Conservation (phyloP, 2,113 vertebrate species). For the Chloebia gouldiae region DNA sequence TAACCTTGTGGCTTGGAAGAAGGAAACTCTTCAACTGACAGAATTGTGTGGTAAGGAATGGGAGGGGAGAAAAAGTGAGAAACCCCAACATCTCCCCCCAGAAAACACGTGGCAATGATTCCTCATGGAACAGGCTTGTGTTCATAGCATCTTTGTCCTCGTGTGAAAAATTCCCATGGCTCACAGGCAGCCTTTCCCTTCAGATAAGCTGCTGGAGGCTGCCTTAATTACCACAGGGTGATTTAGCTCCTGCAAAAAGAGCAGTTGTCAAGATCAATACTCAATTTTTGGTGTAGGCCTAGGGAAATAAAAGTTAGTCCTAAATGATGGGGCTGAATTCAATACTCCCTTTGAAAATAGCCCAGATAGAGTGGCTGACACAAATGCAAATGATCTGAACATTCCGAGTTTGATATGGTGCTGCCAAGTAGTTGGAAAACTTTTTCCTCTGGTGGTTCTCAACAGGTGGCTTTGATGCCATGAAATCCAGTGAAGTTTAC, state of each 20-base stretch:
- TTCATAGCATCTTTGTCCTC: accelerated
- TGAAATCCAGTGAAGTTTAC: not conserved
- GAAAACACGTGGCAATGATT: accelerated
- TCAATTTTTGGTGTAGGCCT: not conserved
- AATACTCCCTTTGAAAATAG: not conserved
- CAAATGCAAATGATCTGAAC: not conserved
- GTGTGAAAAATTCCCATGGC: accelerated
- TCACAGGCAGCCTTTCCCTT: not conserved
- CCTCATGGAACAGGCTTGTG: not conserved
- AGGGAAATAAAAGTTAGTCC: constrained; percentile 8
- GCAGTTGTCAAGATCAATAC: constrained; percentile 5
- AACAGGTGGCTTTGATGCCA: not conserved
- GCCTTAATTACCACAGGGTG: not conserved
- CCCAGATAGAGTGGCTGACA: not conserved
- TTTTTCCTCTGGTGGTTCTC: not conserved
- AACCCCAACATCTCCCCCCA: not conserved
- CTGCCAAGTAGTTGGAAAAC: not conserved
- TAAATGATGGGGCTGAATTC: not conserved
- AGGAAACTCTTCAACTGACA: not conserved
- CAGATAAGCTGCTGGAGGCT: not conserved
- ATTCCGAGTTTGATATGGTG: not conserved
- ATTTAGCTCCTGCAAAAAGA: not conserved
- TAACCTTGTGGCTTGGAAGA: not conserved
- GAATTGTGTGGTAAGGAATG: not conserved
- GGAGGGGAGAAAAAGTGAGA: not conserved